Conservation (phyloP, 2,797 vertebrate species). For the Alcedo atthis region DNA sequence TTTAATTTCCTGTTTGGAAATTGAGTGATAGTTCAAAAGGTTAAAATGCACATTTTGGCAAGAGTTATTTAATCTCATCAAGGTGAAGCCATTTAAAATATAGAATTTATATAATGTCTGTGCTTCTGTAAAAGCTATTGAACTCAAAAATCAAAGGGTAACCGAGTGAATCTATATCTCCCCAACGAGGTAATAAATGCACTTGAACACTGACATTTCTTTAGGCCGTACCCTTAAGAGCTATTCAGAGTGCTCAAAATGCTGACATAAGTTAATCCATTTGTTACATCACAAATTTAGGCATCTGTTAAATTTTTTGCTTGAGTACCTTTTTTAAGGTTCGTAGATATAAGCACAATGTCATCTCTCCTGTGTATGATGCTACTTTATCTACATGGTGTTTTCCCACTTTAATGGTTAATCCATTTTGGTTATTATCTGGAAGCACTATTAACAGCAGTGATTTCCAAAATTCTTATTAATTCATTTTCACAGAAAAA, state of each 20-base stretch:
- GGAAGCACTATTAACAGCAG: not conserved
- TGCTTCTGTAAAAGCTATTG: not conserved
- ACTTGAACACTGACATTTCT: constrained; percentile 31
- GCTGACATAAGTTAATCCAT: constrained; percentile 28
- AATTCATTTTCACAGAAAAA: not conserved
- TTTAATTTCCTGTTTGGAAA: not conserved
- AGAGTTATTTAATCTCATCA: constrained; percentile 11
- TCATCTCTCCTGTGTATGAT: not conserved
- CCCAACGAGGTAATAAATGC: constrained; percentile 27
- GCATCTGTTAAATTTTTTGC: constrained; percentile 35
- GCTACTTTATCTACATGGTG: not conserved
- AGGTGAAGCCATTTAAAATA: constrained; percentile 13
- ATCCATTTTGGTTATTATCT: not conserved
- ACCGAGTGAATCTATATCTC: constrained; percentile 12
- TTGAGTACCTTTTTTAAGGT: not conserved
- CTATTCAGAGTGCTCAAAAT: not conserved
- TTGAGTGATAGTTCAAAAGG: not conserved
- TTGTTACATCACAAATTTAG: constrained; percentile 19
- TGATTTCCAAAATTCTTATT: constrained; percentile 12
- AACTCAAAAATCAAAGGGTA: constrained; percentile 41
- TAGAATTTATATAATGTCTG: not conserved
- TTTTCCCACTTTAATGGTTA: not conserved
- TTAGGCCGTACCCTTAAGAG: not conserved
- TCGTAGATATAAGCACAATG: not conserved
- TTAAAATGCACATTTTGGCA: not conserved